Evolutionary conservation across 2,113 vertebrate genomes (phyloP).

Genomic region (Hippocampus guttulatus): DNA sequence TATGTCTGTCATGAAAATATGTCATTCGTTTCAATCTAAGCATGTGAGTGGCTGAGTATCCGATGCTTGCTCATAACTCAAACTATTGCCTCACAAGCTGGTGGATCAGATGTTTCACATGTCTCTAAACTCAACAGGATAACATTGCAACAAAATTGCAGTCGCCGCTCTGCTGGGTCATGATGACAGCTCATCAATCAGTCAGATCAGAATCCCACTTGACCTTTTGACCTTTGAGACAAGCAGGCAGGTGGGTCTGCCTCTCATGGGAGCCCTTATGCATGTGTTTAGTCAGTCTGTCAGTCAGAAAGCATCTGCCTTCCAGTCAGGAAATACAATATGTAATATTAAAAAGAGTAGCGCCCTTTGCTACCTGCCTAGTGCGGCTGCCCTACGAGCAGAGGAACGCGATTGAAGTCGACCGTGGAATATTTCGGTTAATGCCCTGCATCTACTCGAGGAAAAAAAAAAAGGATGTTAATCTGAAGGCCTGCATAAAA

Average conservation of each 20-base stretch:
- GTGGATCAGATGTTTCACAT: not conserved
- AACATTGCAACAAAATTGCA: not conserved
- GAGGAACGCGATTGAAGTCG: slow-evolving; percentile 51
- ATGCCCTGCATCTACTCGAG: slow-evolving; percentile 48
- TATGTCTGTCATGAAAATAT: not conserved
- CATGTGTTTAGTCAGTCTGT: slow-evolving; percentile 29
- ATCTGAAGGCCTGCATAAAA: slow-evolving; percentile 58
- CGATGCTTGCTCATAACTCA: no score
- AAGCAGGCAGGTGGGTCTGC: slow-evolving; percentile 7
- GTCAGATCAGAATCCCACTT: slow-evolving; percentile 11
- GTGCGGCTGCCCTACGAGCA: slow-evolving; percentile 51
- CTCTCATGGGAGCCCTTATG: slow-evolving; percentile 27
- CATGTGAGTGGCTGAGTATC: no score
- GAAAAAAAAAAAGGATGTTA: slow-evolving; percentile 53
- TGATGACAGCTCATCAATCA: slow-evolving; percentile 2
- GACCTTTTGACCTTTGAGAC: slow-evolving; percentile 18
- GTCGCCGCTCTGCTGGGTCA: not conserved
- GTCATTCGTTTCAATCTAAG: not conserved
- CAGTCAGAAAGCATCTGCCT: slow-evolving; percentile 33
- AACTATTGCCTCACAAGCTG: no score
- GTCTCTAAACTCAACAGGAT: not conserved
- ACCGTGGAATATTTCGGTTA: slow-evolving; percentile 67
- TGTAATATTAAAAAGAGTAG: slow-evolving; percentile 39
- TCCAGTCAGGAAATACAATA: slow-evolving; percentile 31
- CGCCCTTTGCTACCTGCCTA: slow-evolving; percentile 8